phyloP scores from a whole-genome alignment of 2,113 vertebrate genomes.

The Ahaetulla prasina region DNA sequence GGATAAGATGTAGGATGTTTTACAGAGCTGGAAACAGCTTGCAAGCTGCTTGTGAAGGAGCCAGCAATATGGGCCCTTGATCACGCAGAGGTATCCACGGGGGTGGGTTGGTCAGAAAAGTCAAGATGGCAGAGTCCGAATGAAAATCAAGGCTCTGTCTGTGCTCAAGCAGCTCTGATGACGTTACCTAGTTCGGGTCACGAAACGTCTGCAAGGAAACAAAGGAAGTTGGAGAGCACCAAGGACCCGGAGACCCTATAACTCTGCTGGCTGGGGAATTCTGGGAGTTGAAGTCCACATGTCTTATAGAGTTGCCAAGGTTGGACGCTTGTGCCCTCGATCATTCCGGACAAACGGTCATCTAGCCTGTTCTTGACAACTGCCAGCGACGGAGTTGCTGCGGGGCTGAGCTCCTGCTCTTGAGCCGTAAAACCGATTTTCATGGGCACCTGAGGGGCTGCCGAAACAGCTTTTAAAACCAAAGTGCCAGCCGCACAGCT shows the following conservation, averaged over 20 bases:
- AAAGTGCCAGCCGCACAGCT: neutral
- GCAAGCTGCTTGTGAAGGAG: neutral
- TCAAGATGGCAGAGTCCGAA: neutral
- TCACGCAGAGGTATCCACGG: fast-evolving
- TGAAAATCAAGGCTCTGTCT: neutral
- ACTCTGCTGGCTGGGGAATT: neutral
- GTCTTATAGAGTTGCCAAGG: neutral
- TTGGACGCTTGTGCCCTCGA: neutral
- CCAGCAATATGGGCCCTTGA: neutral
- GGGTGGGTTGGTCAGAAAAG: neutral
- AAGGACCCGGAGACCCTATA: neutral
- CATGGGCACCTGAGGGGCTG: neutral
- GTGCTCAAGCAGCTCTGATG: neutral
- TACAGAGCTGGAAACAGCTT: neutral
- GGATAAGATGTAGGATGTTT: neutral
- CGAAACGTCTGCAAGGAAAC: neutral
- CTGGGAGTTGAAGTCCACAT: neutral
- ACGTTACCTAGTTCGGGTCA: neutral
- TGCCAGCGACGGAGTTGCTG: neutral
- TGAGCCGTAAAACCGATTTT: neutral
- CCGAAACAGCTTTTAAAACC: neutral
- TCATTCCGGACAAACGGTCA: neutral
- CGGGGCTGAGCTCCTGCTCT: neutral
- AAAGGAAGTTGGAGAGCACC: neutral
- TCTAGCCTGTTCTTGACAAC: neutral